phyloP scores from a whole-genome alignment of 2,797 vertebrate species.

The Mus minutoides region DNA sequence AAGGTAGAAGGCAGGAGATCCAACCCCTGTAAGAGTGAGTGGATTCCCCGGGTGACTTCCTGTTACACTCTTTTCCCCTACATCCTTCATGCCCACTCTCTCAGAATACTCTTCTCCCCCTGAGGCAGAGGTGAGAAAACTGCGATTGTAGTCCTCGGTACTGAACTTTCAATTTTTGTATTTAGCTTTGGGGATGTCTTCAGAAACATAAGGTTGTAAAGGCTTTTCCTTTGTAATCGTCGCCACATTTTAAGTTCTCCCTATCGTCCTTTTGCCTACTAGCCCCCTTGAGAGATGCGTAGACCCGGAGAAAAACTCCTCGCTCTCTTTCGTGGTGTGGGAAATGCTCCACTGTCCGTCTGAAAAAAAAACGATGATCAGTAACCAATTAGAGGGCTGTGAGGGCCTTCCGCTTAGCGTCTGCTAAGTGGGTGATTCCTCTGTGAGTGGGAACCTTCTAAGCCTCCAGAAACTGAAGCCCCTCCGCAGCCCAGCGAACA shows the following conservation, averaged over 20 bases:
- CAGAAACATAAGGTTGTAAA: not conserved
- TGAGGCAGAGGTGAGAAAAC: not conserved
- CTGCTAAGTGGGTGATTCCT: slow-evolving; percentile 63
- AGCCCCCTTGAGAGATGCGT: not conserved
- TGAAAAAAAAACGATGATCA: slow-evolving; percentile 72
- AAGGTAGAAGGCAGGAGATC: accelerated
- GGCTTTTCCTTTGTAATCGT: not conserved
- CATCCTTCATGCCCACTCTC: not conserved
- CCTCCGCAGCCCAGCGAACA: not conserved
- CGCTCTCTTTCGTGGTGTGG: slow-evolving; percentile 28
- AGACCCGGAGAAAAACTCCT: slow-evolving; percentile 7
- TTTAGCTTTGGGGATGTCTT: not conserved
- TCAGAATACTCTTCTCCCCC: not conserved
- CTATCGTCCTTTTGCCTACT: not conserved
- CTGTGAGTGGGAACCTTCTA: slow-evolving; percentile 37
- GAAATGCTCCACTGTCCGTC: slow-evolving; percentile 37
- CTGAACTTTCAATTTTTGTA: not conserved
- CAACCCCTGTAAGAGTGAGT: not conserved
- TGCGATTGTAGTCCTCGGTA: not conserved
- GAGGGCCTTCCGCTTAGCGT: slow-evolving; percentile 40
- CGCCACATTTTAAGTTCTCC: not conserved
- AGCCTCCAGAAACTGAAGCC: slow-evolving; percentile 74
- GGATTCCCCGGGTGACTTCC: too few species aligned
- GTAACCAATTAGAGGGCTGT: slow-evolving; percentile 63
- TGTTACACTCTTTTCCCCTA: not conserved